Evolutionary conservation across 2,113 vertebrate genomes (phyloP).

Genomic region (Ellobius talpinus): DNA sequence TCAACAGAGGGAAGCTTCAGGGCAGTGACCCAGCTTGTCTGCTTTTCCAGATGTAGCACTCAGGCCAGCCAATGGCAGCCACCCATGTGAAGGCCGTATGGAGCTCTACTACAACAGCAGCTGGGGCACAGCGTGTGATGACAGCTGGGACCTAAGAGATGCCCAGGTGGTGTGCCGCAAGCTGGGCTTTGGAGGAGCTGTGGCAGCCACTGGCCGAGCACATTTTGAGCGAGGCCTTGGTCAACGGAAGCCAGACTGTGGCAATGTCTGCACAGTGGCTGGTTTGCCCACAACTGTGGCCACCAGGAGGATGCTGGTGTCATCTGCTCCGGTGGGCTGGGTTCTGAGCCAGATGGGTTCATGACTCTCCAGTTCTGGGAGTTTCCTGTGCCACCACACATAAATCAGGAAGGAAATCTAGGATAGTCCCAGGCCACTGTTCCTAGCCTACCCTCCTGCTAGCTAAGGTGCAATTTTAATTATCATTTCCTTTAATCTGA

Average conservation of each 20-base stretch:
- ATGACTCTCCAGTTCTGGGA: neutral
- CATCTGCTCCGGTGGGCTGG: conserved; percentile 78
- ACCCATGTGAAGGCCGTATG: conserved; percentile 68
- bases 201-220: conserved; percentile 51
- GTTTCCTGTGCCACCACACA: no score
- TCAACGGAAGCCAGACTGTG: conserved; percentile 61
- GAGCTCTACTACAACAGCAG: conserved; percentile 69
- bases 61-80: conserved; percentile 57
- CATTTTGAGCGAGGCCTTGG: conserved; percentile 70
- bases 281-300: conserved; percentile 81
- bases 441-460: rapidly evolving
- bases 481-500: neutral
- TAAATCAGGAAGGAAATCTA: neutral
- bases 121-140: conserved; percentile 81
- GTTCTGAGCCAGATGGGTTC: neutral
- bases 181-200: conserved; percentile 69
- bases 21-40: rapidly evolving
- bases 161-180: conserved; percentile 80
- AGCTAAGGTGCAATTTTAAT: neutral
- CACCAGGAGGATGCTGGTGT: conserved; percentile 78
- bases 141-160: conserved; percentile 79
- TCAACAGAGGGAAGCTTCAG: rapidly evolving
- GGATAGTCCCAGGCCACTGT: rapidly evolving
- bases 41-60: conserved; percentile 43
- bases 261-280: conserved; percentile 67